Conservation (phyloP, 2,113 vertebrate species). For the Melanerpes formicivorus region DNA sequence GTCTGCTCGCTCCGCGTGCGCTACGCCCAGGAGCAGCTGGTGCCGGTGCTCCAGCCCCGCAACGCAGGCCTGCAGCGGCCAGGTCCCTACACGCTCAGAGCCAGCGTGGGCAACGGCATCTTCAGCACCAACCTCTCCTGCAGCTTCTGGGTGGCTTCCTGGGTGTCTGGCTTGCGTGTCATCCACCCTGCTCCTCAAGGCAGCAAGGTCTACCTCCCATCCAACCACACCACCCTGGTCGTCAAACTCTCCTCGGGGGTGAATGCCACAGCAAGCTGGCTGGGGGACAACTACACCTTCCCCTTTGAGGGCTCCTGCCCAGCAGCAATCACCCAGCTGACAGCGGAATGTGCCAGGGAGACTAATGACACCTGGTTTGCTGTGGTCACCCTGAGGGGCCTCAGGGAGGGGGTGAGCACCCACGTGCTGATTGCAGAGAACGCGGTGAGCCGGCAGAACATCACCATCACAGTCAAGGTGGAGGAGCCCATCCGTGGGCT, state of each 20-base stretch:
- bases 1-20: constrained; percentile 82
- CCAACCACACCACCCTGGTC: constrained; percentile 80
- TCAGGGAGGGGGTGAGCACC: constrained; percentile 37
- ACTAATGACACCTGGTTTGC: constrained; percentile 81
- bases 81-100: constrained; percentile 81
- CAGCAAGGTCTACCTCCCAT: constrained; percentile 81
- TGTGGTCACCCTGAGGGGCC: constrained; percentile 73
- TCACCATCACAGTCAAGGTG: constrained; percentile 79
- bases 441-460: constrained; percentile 77
- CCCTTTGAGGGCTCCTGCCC: constrained; percentile 81
- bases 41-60: constrained; percentile 65
- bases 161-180: constrained; percentile 79
- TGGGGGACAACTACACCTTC: constrained; percentile 71
- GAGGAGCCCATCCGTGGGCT: constrained; percentile 88
- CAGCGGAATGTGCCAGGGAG: constrained; percentile 61
- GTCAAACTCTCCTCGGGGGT: constrained; percentile 79
- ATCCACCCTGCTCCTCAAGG: constrained; percentile 80
- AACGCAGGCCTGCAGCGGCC: constrained; percentile 77
- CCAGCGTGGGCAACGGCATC: constrained; percentile 73
- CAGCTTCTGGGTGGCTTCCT: constrained; percentile 74
- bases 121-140: constrained; percentile 82
- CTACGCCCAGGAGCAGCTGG: constrained; percentile 76
- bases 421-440: constrained; percentile 77
- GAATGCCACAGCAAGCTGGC: constrained; percentile 48
- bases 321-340: not conserved